A percentile compares a stretch with the other conserved stretches of the same genome.
phyloP scores from a whole-genome alignment of 2,888 invertebrate genomes.

The Loripinus fragilis region DNA sequence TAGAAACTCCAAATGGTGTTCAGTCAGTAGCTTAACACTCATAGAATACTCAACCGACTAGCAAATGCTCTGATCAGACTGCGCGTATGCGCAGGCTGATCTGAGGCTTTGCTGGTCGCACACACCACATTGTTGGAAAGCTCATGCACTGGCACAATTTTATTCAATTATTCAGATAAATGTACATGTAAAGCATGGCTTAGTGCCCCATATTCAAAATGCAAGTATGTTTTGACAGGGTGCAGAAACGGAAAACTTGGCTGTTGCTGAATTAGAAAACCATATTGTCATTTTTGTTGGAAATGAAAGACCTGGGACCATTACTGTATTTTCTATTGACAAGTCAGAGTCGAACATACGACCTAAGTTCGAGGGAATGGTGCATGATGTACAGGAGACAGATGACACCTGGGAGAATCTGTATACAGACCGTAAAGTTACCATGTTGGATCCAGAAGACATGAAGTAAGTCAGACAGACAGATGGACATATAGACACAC shows the following conservation, averaged over 20 bases:
- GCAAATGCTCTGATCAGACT: too few species aligned
- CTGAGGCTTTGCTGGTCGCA: too few species aligned
- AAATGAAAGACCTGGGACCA: slow-evolving; percentile 71
- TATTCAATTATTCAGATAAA: too few species aligned
- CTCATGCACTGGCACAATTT: too few species aligned
- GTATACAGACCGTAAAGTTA: slow-evolving; percentile 54
- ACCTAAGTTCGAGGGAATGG: slow-evolving; percentile 66
- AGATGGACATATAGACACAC: too few species aligned
- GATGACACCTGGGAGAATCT: slow-evolving; percentile 59
- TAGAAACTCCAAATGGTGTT: too few species aligned
- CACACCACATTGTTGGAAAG: too few species aligned
- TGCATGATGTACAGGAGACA: slow-evolving; percentile 42
- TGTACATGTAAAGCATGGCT: too few species aligned
- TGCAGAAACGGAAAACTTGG: slow-evolving; percentile 69
- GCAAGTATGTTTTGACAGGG: slow-evolving; percentile 64
- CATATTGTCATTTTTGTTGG: slow-evolving; percentile 68
- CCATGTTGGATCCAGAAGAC: slow-evolving; percentile 69
- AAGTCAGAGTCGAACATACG: slow-evolving; percentile 37
- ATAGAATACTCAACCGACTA: too few species aligned
- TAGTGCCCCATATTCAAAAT: too few species aligned
- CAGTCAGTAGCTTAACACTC: too few species aligned
- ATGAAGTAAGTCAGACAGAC: slow-evolving; percentile 51
- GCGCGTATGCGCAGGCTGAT: too few species aligned
- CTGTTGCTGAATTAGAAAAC: slow-evolving; percentile 60
- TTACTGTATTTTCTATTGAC: slow-evolving; percentile 67